Percentiles rank a stretch among this genome's conserved stretches.
Evolutionary conservation across 2,888 invertebrate genomes (phyloP).

Genomic region (Fragum sueziense): DNA sequence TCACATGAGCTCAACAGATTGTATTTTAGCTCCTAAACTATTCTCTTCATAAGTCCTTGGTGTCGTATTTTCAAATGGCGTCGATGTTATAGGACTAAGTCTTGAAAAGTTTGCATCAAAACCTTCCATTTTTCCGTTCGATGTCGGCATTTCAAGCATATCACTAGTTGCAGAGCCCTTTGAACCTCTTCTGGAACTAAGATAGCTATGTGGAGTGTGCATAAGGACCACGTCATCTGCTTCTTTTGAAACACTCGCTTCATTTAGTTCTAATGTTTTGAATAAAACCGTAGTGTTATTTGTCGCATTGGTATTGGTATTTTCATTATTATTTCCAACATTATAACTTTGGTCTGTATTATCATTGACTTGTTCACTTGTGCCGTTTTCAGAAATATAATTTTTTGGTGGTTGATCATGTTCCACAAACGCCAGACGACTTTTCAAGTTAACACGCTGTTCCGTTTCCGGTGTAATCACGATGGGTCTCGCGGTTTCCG

Average conservation of each 20-base stretch:
- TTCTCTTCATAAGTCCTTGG: not conserved
- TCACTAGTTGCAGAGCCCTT: not conserved
- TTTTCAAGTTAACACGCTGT: conserved; percentile 40
- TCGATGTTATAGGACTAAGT: conserved; percentile 18
- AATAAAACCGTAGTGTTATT: conserved; percentile 15
- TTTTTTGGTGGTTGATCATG: not conserved
- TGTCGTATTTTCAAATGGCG: conserved; percentile 4
- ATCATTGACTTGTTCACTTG: not conserved
- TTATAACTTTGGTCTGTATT: not conserved
- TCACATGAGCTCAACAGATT: conserved; percentile 7
- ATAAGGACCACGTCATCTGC: conserved; percentile 34
- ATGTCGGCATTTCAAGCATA: not conserved
- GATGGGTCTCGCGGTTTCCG: conserved; percentile 38
- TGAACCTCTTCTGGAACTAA: not conserved
- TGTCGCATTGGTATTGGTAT: not conserved
- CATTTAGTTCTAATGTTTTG: conserved; percentile 21
- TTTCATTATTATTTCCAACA: not conserved
- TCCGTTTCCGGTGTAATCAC: conserved; percentile 38
- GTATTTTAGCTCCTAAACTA: not conserved
- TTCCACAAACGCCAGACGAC: conserved; percentile 19
- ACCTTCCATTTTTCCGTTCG: not conserved
- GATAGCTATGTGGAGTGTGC: conserved; percentile 31
- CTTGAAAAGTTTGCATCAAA: not conserved
- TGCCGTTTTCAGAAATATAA: not conserved
- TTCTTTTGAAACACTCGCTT: conserved; percentile 36